phyloP scores from a whole-genome alignment of 2,888 invertebrate species.

The Pterobdella sp. region DNA sequence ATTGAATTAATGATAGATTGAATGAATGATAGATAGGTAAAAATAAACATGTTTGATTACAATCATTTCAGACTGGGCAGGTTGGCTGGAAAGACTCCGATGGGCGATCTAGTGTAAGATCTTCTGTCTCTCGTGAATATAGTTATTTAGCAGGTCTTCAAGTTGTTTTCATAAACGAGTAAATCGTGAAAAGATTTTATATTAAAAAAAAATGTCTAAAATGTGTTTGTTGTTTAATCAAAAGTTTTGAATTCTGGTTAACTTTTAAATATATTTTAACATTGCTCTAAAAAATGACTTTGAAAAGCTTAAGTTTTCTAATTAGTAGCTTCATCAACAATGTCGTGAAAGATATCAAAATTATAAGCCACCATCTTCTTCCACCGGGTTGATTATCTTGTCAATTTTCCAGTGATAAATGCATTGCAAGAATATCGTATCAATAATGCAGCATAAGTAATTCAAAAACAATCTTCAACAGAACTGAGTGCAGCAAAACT shows the following conservation, averaged over 20 bases:
- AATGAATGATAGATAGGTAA: no score
- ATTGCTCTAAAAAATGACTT: conserved; percentile 3
- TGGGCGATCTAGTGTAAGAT: no score
- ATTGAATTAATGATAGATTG: no score
- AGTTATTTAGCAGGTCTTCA: no score
- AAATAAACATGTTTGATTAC: no score
- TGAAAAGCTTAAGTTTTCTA: background rate
- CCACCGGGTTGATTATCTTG: background rate
- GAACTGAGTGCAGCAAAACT: no score
- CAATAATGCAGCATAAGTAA: background rate
- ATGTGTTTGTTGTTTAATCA: background rate
- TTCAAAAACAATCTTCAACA: background rate
- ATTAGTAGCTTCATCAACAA: background rate
- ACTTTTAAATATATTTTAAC: background rate
- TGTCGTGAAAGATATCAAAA: background rate
- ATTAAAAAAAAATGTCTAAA: background rate
- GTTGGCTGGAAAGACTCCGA: no score
- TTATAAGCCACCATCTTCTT: background rate
- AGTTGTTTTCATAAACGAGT: no score
- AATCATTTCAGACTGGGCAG: no score
- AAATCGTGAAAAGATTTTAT: background rate
- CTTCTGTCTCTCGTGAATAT: no score
- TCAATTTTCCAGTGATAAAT: background rate
- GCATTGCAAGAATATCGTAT: background rate
- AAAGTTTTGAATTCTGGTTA: background rate